A percentile compares a stretch with the other conserved stretches of the same genome.
These are phyloP conservation scores for Latrodectus elegans DNA, from an alignment of 2,888 invertebrate genomes.

Conservation along the genomic window DNA sequence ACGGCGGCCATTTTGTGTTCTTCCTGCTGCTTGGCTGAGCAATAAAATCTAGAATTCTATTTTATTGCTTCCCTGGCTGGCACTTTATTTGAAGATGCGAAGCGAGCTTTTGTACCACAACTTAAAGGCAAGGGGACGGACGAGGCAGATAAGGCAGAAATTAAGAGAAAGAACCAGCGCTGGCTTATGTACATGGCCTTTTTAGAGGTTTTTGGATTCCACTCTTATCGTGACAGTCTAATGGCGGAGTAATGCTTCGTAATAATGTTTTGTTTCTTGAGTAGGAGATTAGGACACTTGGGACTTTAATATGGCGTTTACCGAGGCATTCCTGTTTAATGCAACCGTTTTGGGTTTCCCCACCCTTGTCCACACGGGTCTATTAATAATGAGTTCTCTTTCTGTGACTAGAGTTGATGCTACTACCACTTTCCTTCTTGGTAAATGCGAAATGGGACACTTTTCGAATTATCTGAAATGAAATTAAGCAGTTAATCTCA, in stretches of 20 bases:
- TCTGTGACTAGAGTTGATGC: no score
- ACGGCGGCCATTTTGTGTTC: neutral
- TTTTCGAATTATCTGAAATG: no score
- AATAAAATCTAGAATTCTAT: constrained; percentile 5
- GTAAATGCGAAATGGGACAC: no score
- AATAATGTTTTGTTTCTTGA: constrained; percentile 3
- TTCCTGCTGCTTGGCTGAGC: constrained; percentile 5
- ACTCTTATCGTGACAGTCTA: neutral
- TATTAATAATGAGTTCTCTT: no score
- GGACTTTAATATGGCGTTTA: neutral
- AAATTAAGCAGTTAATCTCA: no score
- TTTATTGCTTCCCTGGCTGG: constrained; percentile 5
- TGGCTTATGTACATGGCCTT: neutral
- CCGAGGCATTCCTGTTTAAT: neutral
- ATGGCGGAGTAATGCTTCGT: neutral
- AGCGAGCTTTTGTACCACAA: neutral
- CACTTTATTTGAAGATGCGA: neutral
- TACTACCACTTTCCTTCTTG: no score
- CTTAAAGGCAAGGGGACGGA: neutral
- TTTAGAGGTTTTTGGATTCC: neutral
- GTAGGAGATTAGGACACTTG: neutral
- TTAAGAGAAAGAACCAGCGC: neutral
- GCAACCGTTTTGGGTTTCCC: neutral
- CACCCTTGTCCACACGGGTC: neutral
- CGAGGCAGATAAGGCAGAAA: neutral